These are phyloP conservation scores for Manis javanica DNA, from an alignment of 2,797 vertebrate genomes.

Conservation along the genomic window DNA sequence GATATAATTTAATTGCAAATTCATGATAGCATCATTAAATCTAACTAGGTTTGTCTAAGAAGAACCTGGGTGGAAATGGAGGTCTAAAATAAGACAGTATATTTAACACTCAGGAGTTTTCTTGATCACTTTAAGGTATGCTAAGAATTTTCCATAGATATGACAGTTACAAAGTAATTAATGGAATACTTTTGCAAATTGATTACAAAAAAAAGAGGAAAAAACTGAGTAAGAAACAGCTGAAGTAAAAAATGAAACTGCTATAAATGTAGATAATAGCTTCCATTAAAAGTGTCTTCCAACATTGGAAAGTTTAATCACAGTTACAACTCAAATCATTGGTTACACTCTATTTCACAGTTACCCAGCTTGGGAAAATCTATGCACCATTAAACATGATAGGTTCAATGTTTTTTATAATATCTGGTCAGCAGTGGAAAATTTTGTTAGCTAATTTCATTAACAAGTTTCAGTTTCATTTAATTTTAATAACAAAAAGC, in stretches of 20 bases:
- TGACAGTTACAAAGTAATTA: conserved; percentile 78
- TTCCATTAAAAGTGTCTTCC: conserved; percentile 80
- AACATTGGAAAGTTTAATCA: conserved; percentile 81
- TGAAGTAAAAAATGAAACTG: conserved; percentile 77
- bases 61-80: conserved; percentile 51
- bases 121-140: conserved; percentile 60
- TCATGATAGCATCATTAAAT: conserved; percentile 39
- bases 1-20: conserved; percentile 47
- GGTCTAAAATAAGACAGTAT: conserved; percentile 65
- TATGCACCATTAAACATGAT: conserved; percentile 78
- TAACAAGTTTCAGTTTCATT: conserved; percentile 72
- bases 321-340: conserved; percentile 75
- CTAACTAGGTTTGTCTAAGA: conserved; percentile 55
- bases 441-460: conserved; percentile 78
- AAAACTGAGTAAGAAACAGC: conserved; percentile 70
- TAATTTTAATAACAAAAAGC: conserved; percentile 70
- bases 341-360: conserved; percentile 77
- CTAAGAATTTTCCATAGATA: conserved; percentile 73
- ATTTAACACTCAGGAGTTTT: conserved; percentile 66
- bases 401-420: conserved; percentile 65
- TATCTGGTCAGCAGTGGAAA: conserved; percentile 73
- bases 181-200: conserved; percentile 74
- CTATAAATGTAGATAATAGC: conserved; percentile 82
- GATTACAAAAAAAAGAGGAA: conserved; percentile 52
- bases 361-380: conserved; percentile 71